Evolutionary conservation across 2,888 invertebrate species (phyloP), one percentile per base, ranked within the genome.

Genomic region (Thereva nobilitata): DNA sequence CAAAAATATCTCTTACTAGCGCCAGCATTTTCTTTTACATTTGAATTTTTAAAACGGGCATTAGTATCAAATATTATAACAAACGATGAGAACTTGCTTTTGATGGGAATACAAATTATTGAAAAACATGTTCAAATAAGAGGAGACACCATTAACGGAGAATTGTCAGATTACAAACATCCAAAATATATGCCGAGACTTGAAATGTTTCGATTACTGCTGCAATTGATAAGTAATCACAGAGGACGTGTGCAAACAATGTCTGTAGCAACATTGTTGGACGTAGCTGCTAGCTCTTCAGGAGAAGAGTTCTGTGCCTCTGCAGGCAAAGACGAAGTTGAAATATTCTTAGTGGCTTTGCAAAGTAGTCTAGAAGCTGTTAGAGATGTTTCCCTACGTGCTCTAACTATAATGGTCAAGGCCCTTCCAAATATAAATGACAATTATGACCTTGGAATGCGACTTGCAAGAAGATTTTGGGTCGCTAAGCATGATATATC

Each of bases 1-100:
- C 70, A 71, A 7, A 68, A 72, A 4, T 71, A 72, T 1, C 67
- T 72, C 3, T 68, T 79, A 74, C 70, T 78, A 1, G 89, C 90
- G 0, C 89, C 93, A 1, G 89, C 90, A 0, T 93, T 95, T 82
- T 89, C 90, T 73, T 96, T 91, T 76, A 84, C 87, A 8, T 95
- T 94, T 79, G 90, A 91, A 9, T 84, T 95, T 73, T 79, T 96
- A 4, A 87, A 87, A 73, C 82, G 85, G 64, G 86, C 88, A 72
- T 74, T 87, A 50, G 74, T 83, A 6, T 81, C 83, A 0, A 76
- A 78, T 61, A 74, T 77, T 38, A 82, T 83, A 34, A 82, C 81
- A 69, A 83, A 81, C 69, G 85, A 85, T 75, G 85, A 83, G 64
- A 81, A 82, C 41, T 81, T 87, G 69, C 82, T 89, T 68, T 78